Evolutionary conservation across 2,888 invertebrate species (phyloP), one percentile per base, ranked within the genome.

Genomic region (Pyrgus malvae): DNA sequence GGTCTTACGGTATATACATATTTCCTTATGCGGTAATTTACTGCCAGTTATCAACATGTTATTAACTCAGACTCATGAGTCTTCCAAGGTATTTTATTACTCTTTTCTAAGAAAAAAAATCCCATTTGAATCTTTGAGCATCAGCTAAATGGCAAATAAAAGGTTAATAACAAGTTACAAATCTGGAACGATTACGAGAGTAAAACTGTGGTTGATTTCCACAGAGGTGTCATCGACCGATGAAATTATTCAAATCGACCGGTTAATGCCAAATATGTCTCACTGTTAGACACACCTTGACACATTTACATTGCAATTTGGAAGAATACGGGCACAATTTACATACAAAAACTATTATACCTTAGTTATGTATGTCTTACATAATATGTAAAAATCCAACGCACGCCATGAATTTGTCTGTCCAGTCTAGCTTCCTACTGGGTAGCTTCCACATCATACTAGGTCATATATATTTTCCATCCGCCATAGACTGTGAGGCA

Each of bases 281-380:
- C 27, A 44, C 12, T 27, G 14, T 19, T 19, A 44, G 37, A 51
- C 27, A 42, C 41, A 19, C 51, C 51, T 51, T 51, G 51, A 51
- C 44, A 35, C 19, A 44, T 27, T 17, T 37, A 17, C n/a, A 51
- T 44, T 51, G 9, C 17, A 27, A 44, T 25, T 33, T 9, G 37
- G 12, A 29, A 27, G 25, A 35, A 14, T 35, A 9, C 19, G 14
- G 17, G 41, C 17, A 9, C 19, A 16, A 38, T 44, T 51, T 27
- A 33, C 42, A 51, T 51, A 51, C 37, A 44, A 44, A 37, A 51
- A n/a, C 44, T 11, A 21, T 42, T 25, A 27, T 9, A 25, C 5
- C 41, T 41, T 31, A 11, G 11, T 33, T 23, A 50, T n/a, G 29
- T 27, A 4, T 48, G 8, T 37, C 37, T 37, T 37, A 48, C 25